Evolutionary conservation across 2,113 vertebrate genomes (phyloP).

Genomic region (Ochotona curzoniae): DNA sequence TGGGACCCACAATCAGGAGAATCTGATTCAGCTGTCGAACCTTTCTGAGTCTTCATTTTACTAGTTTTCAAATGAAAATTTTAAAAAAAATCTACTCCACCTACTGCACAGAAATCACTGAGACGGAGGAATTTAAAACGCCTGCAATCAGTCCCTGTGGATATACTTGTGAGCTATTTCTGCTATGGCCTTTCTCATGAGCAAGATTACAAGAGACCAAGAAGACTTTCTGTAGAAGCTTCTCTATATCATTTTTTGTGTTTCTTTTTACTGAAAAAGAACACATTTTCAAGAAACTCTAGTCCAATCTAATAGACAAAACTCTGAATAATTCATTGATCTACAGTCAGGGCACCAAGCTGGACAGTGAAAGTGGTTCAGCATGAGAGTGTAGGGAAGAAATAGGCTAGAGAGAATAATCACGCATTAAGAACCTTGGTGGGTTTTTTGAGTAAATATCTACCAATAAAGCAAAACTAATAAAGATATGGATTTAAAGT

Average conservation of each 20-base stretch:
- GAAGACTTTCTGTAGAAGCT: not conserved
- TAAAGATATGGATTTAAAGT: conserved; percentile 25
- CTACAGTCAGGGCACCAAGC: not conserved
- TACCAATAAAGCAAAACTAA: conserved; percentile 34
- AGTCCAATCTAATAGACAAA: not conserved
- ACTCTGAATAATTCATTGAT: not conserved
- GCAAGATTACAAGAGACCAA: not conserved
- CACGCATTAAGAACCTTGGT: not conserved
- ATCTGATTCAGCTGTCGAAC: not conserved
- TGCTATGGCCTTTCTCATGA: not conserved
- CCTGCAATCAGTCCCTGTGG: not conserved
- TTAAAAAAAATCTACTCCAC: not conserved
- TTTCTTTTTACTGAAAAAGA: conserved; percentile 37
- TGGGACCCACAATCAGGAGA: not conserved
- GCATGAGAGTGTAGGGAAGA: not conserved
- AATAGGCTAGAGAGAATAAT: not conserved
- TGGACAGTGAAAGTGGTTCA: not conserved
- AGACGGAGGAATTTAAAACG: not conserved
- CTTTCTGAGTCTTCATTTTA: not conserved
- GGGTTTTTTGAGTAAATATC: not conserved
- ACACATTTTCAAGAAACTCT: conserved; percentile 39
- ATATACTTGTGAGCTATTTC: not conserved
- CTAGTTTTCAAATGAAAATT: not conserved
- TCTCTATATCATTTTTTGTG: not conserved
- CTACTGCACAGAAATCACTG: not conserved